Evolutionary conservation across 2,888 invertebrate genomes (phyloP).

Genomic region (Epistrophella euchroma): DNA sequence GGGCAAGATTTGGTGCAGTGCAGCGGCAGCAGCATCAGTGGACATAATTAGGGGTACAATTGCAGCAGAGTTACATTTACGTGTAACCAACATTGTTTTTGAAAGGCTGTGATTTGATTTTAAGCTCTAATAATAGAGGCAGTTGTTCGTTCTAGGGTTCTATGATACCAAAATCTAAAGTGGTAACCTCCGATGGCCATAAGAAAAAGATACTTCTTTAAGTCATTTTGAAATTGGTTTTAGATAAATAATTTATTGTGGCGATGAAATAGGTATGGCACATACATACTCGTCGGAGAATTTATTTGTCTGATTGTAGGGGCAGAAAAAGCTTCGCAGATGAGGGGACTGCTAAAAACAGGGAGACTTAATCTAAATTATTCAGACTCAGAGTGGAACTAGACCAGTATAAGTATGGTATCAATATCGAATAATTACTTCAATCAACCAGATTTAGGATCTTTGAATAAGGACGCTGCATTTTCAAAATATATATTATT

Average conservation of each 20-base stretch:
- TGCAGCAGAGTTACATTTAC: slow-evolving; percentile 31
- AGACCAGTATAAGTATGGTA: no score
- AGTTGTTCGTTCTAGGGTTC: slow-evolving; percentile 14
- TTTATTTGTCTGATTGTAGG: no score
- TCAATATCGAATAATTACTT: no score
- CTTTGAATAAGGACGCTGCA: no score
- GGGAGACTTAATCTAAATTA: no score
- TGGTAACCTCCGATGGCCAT: neutral
- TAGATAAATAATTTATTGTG: neutral
- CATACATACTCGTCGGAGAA: no score
- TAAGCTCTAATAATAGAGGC: slow-evolving; percentile 55
- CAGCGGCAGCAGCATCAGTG: slow-evolving; percentile 44
- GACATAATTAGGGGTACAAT: slow-evolving; percentile 72
- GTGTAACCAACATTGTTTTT: neutral
- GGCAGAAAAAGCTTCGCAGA: no score
- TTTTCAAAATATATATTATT: neutral
- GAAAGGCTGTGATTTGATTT: slow-evolving; percentile 62
- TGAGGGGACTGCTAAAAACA: no score
- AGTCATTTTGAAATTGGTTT: neutral
- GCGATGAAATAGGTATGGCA: neutral
- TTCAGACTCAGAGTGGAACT: no score
- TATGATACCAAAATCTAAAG: slow-evolving; percentile 39
- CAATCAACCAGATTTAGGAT: no score
- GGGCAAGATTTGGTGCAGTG: slow-evolving; percentile 46
- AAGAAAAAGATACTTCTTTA: neutral